Percentiles rank a stretch among this genome's conserved stretches.
Evolutionary conservation across 2,113 vertebrate species (phyloP).

Genomic region (Cardinalis cardinalis): DNA sequence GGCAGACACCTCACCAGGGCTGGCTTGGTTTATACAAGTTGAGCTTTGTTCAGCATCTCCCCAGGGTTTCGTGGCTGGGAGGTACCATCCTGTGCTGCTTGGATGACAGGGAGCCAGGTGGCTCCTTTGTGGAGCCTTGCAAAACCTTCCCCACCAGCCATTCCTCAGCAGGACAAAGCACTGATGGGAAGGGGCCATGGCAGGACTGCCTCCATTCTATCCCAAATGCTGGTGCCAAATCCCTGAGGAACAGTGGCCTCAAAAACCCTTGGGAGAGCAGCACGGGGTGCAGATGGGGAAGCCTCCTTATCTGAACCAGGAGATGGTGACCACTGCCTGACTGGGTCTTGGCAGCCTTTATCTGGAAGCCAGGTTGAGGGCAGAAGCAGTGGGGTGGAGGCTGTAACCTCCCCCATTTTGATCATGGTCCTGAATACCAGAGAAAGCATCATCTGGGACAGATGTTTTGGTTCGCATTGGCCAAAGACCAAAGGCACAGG

Average conservation of each 20-base stretch:
- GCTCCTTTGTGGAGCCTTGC: neutral
- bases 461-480: neutral
- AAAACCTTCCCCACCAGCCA: neutral
- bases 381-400: neutral
- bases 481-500: neutral
- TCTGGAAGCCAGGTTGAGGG: neutral
- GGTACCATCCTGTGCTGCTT: neutral
- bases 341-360: neutral
- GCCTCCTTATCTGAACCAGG: neutral
- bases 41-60: conserved; percentile 47
- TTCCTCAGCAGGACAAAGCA: neutral
- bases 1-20: conserved; percentile 27
- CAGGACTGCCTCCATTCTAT: neutral
- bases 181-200: accelerated
- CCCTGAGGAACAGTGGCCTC: accelerated
- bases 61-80: neutral
- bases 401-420: neutral
- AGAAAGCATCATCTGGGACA: neutral
- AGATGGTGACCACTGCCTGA: neutral
- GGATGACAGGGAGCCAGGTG: neutral
- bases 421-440: neutral
- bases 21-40: conserved; percentile 44
- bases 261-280: neutral
- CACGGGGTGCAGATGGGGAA: accelerated
- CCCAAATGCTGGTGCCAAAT: neutral